Conservation (phyloP, 2,888 invertebrate species). For the Apamea crenata region DNA sequence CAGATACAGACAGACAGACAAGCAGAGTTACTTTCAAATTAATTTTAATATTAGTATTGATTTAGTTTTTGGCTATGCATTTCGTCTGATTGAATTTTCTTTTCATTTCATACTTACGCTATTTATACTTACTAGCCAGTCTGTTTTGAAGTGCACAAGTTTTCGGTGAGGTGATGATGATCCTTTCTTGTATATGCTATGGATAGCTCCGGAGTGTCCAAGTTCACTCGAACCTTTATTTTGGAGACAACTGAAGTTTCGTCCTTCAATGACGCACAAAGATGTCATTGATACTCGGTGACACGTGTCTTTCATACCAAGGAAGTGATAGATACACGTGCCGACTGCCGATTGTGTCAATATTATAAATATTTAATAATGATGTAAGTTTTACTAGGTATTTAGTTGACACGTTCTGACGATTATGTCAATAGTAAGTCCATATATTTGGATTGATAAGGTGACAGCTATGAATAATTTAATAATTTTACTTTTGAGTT, state of each 20-base stretch:
- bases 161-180: too few species aligned
- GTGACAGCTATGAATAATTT: neutral
- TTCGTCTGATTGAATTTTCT: neutral
- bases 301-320: neutral
- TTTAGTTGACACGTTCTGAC: constrained; percentile 21
- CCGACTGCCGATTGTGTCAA: constrained; percentile 10
- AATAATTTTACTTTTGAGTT: neutral
- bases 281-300: neutral
- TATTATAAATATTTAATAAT: constrained; percentile 11
- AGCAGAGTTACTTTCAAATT: too few species aligned
- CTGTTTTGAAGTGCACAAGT: too few species aligned
- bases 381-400: neutral
- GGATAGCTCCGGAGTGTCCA: neutral
- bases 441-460: neutral
- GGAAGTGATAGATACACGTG: constrained; percentile 6
- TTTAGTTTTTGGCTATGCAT: neutral
- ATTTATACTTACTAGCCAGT: constrained; percentile 4
- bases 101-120: constrained; percentile 11
- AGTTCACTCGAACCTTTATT: neutral
- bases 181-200: neutral
- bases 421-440: constrained; percentile 14
- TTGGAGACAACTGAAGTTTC: neutral
- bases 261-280: neutral
- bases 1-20: too few species aligned
- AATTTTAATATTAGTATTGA: too few species aligned